Percentiles rank a stretch among this genome's conserved stretches.
These are phyloP conservation scores for Ditylenchus weischeri DNA, from an alignment of 2,888 invertebrate species.

Conservation along the genomic window DNA sequence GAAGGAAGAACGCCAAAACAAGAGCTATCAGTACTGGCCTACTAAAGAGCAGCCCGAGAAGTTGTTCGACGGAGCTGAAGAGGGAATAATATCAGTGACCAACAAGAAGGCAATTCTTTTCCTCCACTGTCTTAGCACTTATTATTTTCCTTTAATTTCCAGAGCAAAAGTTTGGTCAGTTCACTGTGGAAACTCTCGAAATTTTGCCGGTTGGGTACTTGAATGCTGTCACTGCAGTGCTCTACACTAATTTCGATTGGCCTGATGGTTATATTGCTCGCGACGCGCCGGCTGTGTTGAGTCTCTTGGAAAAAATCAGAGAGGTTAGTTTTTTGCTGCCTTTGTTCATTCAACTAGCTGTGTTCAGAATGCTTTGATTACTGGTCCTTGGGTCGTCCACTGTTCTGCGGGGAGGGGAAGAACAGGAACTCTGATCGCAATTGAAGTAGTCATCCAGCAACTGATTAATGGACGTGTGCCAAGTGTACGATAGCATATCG, in stretches of 20 bases:
- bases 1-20: slow-evolving; percentile 23
- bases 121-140: no score
- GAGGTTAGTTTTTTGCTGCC: neutral
- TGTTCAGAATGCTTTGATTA: slow-evolving; percentile 21
- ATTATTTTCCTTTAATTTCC: no score
- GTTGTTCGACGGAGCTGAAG: no score
- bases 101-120: no score
- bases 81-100: no score
- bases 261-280: slow-evolving; percentile 24
- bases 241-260: slow-evolving; percentile 28
- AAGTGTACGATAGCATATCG: no score
- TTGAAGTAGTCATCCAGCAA: slow-evolving; percentile 11
- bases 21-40: slow-evolving; percentile 34
- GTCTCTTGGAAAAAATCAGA: no score
- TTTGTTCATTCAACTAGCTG: slow-evolving; percentile 18
- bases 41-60: slow-evolving; percentile 8
- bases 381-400: slow-evolving; percentile 26
- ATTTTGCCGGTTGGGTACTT: slow-evolving; percentile 33
- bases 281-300: no score
- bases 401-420: slow-evolving; percentile 31
- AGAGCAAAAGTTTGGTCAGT: slow-evolving; percentile 19
- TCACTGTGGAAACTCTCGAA: slow-evolving; percentile 27
- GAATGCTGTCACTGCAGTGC: slow-evolving; percentile 26
- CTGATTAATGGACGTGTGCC: no score
- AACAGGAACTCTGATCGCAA: slow-evolving; percentile 29